phyloP scores from a whole-genome alignment of 2,113 vertebrate species.

The Euleptes europaea region DNA sequence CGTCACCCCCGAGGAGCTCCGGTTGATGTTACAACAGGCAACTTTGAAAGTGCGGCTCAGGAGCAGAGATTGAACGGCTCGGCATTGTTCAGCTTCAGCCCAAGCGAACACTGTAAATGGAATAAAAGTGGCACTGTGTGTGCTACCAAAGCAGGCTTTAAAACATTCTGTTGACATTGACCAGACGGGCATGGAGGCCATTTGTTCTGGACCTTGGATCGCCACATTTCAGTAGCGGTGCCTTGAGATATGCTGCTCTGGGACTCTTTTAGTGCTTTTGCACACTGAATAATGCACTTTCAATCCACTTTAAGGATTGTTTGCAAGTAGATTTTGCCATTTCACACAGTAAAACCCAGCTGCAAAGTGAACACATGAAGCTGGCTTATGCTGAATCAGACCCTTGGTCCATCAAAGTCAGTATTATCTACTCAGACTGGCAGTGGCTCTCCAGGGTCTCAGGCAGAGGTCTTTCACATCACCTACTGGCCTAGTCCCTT shows the following conservation, averaged over 20 bases:
- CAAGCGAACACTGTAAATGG: rapidly evolving
- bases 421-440: too few relatives aligned
- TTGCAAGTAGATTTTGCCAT: too few relatives aligned
- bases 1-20: not conserved
- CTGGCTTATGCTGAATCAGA: too few relatives aligned
- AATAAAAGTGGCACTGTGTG: not conserved
- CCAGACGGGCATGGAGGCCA: rapidly evolving
- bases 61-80: rapidly evolving
- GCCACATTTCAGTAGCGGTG: not conserved
- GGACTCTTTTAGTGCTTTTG: too few relatives aligned
- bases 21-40: not conserved
- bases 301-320: too few relatives aligned
- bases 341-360: too few relatives aligned
- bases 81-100: not conserved
- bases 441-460: too few relatives aligned
- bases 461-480: too few relatives aligned
- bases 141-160: not conserved
- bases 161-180: not conserved
- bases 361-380: too few relatives aligned
- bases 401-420: too few relatives aligned
- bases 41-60: not conserved
- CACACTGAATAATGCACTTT: too few relatives aligned
- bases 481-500: too few relatives aligned
- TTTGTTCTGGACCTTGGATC: not conserved
- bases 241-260: not conserved